phyloP scores from a whole-genome alignment of 2,797 vertebrate species.

The Otolemur crassicaudatus region DNA sequence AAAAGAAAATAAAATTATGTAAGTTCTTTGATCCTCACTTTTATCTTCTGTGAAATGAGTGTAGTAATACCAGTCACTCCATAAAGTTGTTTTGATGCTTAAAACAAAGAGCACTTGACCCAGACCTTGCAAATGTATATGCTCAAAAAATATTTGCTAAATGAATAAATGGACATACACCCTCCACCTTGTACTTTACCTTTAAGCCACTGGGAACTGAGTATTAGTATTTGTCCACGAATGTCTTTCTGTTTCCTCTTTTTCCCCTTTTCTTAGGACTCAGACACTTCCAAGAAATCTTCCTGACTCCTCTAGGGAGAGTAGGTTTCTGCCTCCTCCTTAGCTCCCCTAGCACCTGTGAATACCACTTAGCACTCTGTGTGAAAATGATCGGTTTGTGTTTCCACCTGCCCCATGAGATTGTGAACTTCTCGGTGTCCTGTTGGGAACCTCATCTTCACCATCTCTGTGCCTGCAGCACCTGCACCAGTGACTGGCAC shows the following conservation, averaged over 20 bases:
- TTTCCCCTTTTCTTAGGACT: background rate
- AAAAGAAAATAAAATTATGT: background rate
- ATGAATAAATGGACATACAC: slow-evolving; percentile 1
- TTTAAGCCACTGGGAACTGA: background rate
- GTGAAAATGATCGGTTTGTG: background rate
- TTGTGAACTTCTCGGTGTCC: background rate
- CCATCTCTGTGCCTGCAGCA: background rate
- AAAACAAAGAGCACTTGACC: background rate
- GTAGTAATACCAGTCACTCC: background rate
- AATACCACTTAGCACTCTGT: background rate
- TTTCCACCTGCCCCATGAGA: background rate
- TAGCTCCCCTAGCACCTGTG: background rate
- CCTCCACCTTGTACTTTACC: background rate
- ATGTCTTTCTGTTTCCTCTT: background rate
- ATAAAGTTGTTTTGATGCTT: background rate
- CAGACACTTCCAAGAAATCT: background rate
- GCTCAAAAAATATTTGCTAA: background rate
- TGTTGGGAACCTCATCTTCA: background rate
- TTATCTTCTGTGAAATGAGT: slow-evolving; percentile 41
- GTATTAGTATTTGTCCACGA: background rate
- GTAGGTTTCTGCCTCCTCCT: background rate
- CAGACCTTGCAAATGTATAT: background rate
- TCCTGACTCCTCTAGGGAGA: background rate
- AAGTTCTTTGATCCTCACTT: background rate
- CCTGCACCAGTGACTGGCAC: background rate